Evolutionary conservation across 1,140 invertebrate genomes (phyloP).

Genomic region (Achroia grisella): DNA sequence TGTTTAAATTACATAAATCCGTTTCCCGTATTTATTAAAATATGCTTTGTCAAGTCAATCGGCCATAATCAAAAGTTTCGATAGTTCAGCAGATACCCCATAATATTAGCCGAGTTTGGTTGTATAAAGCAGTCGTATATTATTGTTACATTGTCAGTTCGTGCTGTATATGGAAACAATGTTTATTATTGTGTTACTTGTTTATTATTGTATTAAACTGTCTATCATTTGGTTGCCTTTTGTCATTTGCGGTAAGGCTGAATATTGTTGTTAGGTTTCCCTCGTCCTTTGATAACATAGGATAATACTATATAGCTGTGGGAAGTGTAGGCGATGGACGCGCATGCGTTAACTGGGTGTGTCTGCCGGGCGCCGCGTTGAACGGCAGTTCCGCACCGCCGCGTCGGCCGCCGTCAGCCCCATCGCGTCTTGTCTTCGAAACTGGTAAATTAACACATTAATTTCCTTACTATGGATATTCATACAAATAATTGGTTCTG

Average conservation of each 20-base stretch:
- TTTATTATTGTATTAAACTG: too few relatives aligned
- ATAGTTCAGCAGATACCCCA: too few relatives aligned
- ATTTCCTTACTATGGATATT: constrained; percentile 6
- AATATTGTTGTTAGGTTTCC: constrained; percentile 11
- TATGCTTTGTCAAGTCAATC: too few relatives aligned
- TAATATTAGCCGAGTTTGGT: too few relatives aligned
- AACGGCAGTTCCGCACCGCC: constrained; percentile 40
- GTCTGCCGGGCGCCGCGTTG: constrained; percentile 40
- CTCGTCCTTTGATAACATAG: constrained; percentile 14
- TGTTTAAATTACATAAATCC: too few relatives aligned
- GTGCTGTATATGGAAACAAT: too few relatives aligned
- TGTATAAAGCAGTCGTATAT: too few relatives aligned
- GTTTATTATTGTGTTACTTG: too few relatives aligned
- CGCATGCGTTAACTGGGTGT: constrained; percentile 66
- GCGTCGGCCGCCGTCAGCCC: constrained; percentile 18
- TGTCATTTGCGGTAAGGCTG: neutral
- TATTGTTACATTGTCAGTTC: too few relatives aligned
- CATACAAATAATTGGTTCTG: neutral
- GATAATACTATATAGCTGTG: constrained; percentile 12
- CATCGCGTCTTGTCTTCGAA: constrained; percentile 13
- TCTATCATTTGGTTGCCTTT: too few relatives aligned
- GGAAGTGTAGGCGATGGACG: constrained; percentile 23
- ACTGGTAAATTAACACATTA: constrained; percentile 36
- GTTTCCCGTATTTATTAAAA: too few relatives aligned
- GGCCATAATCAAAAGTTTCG: too few relatives aligned